A percentile compares a stretch with the other conserved stretches of the same genome.
phyloP scores from a whole-genome alignment of 1,140 invertebrate genomes.

The Dufourea novaeangliae region DNA sequence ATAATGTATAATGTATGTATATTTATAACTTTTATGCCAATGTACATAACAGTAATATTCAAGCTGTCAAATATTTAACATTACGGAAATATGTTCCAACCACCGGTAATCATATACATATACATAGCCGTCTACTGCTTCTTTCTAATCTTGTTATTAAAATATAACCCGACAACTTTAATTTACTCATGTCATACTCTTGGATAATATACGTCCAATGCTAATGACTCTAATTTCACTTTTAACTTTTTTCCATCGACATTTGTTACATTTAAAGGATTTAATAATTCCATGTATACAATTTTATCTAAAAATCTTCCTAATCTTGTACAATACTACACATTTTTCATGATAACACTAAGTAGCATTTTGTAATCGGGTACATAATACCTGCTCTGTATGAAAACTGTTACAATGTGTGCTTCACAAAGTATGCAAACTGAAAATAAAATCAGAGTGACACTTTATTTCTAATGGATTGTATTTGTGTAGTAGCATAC shows the following conservation, averaged over 20 bases:
- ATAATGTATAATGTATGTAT: slow-evolving; percentile 23
- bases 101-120: slow-evolving; percentile 2
- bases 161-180: slow-evolving; percentile 12
- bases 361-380: slow-evolving; percentile 50
- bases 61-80: slow-evolving; percentile 7
- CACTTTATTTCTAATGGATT: slow-evolving; percentile 25
- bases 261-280: slow-evolving; percentile 19
- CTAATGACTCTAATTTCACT: slow-evolving; percentile 22
- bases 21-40: slow-evolving; percentile 27
- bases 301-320: slow-evolving; percentile 23
- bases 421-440: slow-evolving; percentile 48
- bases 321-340: slow-evolving; percentile 35
- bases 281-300: slow-evolving; percentile 7
- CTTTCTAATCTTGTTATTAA: slow-evolving; percentile 18
- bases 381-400: slow-evolving; percentile 34
- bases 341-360: slow-evolving; percentile 37
- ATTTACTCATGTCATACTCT: slow-evolving; percentile 60
- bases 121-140: slow-evolving; percentile 19
- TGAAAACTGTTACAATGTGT: slow-evolving; percentile 27
- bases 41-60: slow-evolving; percentile 27
- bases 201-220: slow-evolving; percentile 20
- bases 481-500: slow-evolving; percentile 24
- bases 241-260: slow-evolving; percentile 6
- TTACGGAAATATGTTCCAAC: slow-evolving; percentile 13
- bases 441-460: slow-evolving; percentile 45